phyloP scores from a whole-genome alignment of 2,113 vertebrate species.

The Tetraodon nigroviridis region DNA sequence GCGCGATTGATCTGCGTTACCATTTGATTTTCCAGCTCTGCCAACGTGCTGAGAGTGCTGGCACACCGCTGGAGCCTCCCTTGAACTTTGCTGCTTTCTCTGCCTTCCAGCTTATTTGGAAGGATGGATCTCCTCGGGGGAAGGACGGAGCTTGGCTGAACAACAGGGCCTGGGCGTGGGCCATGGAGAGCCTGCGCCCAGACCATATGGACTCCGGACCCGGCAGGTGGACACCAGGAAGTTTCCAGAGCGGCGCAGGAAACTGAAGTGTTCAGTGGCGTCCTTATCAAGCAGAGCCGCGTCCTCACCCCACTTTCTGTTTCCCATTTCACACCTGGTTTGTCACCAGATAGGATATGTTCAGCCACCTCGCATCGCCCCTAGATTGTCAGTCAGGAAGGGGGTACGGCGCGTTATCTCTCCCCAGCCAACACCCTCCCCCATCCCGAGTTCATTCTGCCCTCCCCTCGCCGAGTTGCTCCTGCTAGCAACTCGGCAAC shows the following conservation, averaged over 20 bases:
- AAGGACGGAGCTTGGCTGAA: conserved; percentile 40
- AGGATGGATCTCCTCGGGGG: conserved; percentile 42
- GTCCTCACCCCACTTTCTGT: conserved; percentile 55
- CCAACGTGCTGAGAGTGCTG: conserved; percentile 15
- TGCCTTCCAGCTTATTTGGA: conserved; percentile 62
- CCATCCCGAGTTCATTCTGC: neutral
- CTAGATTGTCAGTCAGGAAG: conserved; percentile 51
- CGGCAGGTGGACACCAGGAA: conserved; percentile 30
- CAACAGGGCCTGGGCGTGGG: conserved; percentile 53
- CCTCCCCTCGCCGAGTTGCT: neutral
- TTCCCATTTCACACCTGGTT: conserved; percentile 68
- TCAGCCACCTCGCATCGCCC: conserved; percentile 39
- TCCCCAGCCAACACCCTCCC: conserved; percentile 29
- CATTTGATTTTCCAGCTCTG: conserved; percentile 31
- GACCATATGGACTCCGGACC: conserved; percentile 52
- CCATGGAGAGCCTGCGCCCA: conserved; percentile 32
- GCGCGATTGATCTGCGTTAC: conserved; percentile 50
- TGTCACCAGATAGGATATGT: conserved; percentile 54
- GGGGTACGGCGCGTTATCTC: conserved; percentile 52
- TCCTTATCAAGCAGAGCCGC: conserved; percentile 61
- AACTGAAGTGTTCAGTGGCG: conserved; percentile 54
- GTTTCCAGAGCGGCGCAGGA: conserved; percentile 26
- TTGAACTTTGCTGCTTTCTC: conserved; percentile 44
- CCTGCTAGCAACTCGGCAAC: conserved; percentile 24
- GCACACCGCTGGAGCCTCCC: conserved; percentile 32